Percentiles rank a stretch among this genome's conserved stretches.
Conservation (phyloP, 2,888 invertebrate species). For the Drosophila neonasuta region DNA sequence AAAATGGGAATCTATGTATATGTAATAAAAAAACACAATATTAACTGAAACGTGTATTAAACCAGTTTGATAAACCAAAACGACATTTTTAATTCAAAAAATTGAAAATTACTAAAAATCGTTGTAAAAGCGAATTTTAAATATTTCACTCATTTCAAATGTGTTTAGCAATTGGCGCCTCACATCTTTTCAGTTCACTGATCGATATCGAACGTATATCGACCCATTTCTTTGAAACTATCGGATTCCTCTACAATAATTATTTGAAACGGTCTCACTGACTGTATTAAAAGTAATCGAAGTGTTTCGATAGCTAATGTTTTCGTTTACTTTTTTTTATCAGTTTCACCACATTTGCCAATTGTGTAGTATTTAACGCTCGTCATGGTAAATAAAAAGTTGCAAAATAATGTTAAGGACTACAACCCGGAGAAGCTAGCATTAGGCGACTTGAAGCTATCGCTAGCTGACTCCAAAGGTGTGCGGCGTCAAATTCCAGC, state of each 20-base stretch:
- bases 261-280: not conserved
- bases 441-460: conserved; percentile 49
- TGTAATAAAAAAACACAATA: conserved; percentile 55
- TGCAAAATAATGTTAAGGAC: conserved; percentile 37
- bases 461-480: conserved; percentile 82
- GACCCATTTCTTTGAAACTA: no score
- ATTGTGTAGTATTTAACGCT: not conserved
- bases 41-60: conserved; percentile 57
- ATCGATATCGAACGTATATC: no score
- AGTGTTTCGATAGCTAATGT: not conserved
- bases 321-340: not conserved
- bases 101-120: not conserved
- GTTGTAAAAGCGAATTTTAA: no score
- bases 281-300: not conserved
- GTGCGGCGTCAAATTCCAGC: conserved; percentile 84
- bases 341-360: conserved; percentile 16
- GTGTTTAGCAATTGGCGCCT: no score
- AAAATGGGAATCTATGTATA: conserved; percentile 38
- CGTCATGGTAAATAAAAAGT: conserved; percentile 33
- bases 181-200: no score
- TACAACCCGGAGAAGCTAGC: conserved; percentile 55
- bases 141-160: no score
- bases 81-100: conserved; percentile 19
- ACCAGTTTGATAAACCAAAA: conserved; percentile 46
- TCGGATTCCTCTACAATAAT: no score